phyloP scores from a whole-genome alignment of 2,797 vertebrate species.

The Ctenopoma multispine region DNA sequence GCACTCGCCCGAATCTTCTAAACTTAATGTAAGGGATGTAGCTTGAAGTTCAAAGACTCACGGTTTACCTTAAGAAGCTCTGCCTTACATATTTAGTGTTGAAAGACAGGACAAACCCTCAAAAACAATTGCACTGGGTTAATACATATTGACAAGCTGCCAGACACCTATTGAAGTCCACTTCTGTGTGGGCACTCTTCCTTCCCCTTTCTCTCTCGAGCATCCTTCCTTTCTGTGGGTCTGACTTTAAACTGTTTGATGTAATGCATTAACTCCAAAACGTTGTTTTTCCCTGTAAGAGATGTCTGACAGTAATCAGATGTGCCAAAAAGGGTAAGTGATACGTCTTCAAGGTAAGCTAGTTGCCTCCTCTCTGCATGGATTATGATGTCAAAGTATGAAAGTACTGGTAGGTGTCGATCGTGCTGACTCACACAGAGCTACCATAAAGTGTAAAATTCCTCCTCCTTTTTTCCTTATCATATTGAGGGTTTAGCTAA shows the following conservation, averaged over 20 bases:
- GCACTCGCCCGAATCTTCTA: conserved; percentile 12
- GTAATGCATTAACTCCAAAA: conserved; percentile 5
- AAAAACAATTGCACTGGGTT: background rate
- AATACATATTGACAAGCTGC: conserved; percentile 70
- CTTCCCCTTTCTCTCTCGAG: conserved; percentile 16
- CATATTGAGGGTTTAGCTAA: background rate
- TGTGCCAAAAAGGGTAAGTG: conserved; percentile 62
- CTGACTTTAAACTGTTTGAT: conserved; percentile 16
- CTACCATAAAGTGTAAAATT: background rate
- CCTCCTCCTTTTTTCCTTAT: background rate
- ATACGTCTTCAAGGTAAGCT: conserved; percentile 56
- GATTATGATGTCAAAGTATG: background rate
- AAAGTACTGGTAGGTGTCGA: background rate
- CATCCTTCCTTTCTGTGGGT: conserved; percentile 1
- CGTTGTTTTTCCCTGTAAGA: conserved; percentile 39
- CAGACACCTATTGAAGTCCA: conserved; percentile 79
- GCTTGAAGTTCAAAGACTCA: conserved; percentile 1
- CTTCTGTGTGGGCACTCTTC: conserved; percentile 13
- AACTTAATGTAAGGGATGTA: conserved; percentile 43
- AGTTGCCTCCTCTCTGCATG: conserved; percentile 4
- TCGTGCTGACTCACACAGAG: conserved; percentile 18
- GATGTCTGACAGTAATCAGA: conserved; percentile 50
- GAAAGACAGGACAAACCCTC: conserved; percentile 16
- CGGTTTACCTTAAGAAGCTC: background rate
- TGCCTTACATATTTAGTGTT: conserved; percentile 12